Percentiles rank a stretch among this genome's conserved stretches.
Evolutionary conservation across 1,140 invertebrate genomes (phyloP).

Genomic region (Lordiphosa collinella): DNA sequence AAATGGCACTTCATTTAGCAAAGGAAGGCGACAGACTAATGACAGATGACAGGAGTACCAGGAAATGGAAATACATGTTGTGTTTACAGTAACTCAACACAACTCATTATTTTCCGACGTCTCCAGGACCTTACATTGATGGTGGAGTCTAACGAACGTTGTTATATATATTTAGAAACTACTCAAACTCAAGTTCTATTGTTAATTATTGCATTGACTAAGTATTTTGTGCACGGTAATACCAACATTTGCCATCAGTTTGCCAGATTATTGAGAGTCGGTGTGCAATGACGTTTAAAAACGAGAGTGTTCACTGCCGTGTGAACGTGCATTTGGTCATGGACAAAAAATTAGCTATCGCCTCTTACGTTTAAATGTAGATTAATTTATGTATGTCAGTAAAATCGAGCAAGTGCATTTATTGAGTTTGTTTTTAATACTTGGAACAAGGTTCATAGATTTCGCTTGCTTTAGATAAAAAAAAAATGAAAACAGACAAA

Average conservation of each 20-base stretch:
- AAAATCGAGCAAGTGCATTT: not conserved
- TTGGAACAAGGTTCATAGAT: conserved; percentile 34
- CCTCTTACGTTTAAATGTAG: conserved; percentile 6
- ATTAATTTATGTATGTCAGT: conserved; percentile 13
- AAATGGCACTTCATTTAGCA: no score
- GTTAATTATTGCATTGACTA: no score
- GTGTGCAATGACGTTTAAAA: not conserved
- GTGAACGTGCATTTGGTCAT: conserved; percentile 63
- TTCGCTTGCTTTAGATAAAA: conserved; percentile 22
- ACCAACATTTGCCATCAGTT: not conserved
- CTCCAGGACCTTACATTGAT: no score
- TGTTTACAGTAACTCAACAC: no score
- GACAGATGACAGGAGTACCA: no score
- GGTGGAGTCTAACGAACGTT: no score
- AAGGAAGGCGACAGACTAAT: no score
- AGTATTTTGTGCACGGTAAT: not conserved
- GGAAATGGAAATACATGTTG: no score
- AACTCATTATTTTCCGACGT: no score
- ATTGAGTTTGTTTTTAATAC: conserved; percentile 27
- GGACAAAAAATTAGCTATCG: conserved; percentile 28
- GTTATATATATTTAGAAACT: no score
- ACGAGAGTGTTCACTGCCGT: not conserved
- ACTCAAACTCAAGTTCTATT: no score
- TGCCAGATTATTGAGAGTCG: not conserved
- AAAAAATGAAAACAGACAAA: conserved; percentile 19